phyloP scores from a whole-genome alignment of 2,888 invertebrate species.

The Acanthosepion lycidas region DNA sequence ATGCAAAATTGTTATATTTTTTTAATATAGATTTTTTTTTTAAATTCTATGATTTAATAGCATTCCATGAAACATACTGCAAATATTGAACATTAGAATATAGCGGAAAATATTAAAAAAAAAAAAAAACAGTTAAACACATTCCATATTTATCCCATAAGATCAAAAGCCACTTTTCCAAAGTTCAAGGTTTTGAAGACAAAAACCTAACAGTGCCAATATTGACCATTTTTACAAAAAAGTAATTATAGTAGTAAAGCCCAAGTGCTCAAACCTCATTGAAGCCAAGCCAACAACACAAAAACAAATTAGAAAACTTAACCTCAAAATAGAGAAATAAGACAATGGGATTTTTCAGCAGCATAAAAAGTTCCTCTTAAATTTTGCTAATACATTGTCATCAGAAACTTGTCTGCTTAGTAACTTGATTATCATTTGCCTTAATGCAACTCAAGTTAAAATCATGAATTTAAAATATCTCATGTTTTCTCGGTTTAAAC shows the following conservation, averaged over 20 bases:
- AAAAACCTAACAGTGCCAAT: background rate
- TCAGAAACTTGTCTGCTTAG: background rate
- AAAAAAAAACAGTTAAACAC: background rate
- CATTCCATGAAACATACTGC: constrained; percentile 15
- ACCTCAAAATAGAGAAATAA: too few species aligned
- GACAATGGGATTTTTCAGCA: too few species aligned
- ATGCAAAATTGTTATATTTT: constrained; percentile 5
- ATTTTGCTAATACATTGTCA: background rate
- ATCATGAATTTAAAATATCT: background rate
- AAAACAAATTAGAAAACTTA: background rate
- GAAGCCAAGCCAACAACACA: background rate
- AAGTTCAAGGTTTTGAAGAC: too few species aligned
- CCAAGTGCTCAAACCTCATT: background rate
- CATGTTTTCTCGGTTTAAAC: background rate
- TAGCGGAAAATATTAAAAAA: background rate
- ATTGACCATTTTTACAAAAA: background rate
- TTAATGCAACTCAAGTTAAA: background rate
- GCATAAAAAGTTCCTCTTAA: background rate
- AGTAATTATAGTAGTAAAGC: background rate
- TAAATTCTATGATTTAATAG: background rate
- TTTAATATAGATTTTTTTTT: background rate
- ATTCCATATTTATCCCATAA: background rate
- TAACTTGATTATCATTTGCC: background rate
- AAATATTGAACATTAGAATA: too few species aligned
- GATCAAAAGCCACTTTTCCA: background rate